Conservation (phyloP, 2,888 invertebrate species). For the Unio pictorum region DNA sequence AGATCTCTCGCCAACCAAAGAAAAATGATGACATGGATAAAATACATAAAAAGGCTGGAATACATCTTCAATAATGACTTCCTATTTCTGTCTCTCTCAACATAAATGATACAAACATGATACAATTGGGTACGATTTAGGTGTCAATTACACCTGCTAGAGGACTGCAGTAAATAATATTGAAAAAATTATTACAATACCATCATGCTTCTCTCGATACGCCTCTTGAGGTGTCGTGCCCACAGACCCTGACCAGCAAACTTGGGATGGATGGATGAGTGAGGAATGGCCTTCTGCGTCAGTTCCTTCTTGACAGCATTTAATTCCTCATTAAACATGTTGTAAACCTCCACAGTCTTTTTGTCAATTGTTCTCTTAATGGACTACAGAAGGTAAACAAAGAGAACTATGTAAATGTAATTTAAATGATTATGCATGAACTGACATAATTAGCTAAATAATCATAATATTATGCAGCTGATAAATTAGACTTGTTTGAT, state of each 20-base stretch:
- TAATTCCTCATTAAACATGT: constrained; percentile 83
- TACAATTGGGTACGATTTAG: neutral
- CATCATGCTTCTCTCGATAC: constrained; percentile 70
- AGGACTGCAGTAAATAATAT: neutral
- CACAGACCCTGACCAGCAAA: constrained; percentile 82
- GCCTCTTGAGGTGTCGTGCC: constrained; percentile 79
- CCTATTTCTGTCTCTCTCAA: too few species aligned
- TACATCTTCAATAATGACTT: neutral
- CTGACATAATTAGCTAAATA: too few species aligned
- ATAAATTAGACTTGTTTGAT: too few species aligned
- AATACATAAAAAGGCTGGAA: neutral
- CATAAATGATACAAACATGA: neutral
- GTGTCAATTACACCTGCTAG: neutral
- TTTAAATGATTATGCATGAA: too few species aligned
- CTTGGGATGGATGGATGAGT: constrained; percentile 79
- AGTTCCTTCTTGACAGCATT: constrained; percentile 81
- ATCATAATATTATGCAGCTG: too few species aligned
- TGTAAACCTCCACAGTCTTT: constrained; percentile 77
- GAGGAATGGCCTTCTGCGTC: constrained; percentile 61
- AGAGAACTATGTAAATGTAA: too few species aligned
- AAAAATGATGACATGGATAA: neutral
- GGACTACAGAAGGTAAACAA: constrained; percentile 45
- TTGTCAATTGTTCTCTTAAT: constrained; percentile 72
- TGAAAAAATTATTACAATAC: constrained; percentile 37
- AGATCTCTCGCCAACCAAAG: too few species aligned